Percentiles rank a stretch among this genome's conserved stretches.
phyloP scores from a whole-genome alignment of 2,888 invertebrate genomes.

The Agrenia bidenticulata region DNA sequence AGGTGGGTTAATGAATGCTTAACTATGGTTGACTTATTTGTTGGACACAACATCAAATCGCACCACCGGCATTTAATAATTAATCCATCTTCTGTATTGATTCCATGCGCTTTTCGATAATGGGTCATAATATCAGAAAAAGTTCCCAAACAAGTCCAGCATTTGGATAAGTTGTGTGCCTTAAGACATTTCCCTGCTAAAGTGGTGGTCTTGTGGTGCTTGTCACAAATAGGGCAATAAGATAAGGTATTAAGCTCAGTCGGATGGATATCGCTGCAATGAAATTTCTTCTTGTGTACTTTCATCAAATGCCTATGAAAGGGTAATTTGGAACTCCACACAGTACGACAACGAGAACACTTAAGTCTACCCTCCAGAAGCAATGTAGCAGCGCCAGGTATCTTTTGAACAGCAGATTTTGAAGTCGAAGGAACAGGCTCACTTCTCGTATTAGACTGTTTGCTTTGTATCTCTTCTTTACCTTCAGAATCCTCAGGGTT shows the following conservation, averaged over 20 bases:
- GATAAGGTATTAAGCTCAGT: constrained; percentile 22
- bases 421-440: too few relatives aligned
- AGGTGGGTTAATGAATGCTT: too few relatives aligned
- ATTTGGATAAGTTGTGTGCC: constrained; percentile 26
- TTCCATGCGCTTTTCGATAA: constrained; percentile 5
- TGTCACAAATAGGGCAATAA: constrained; percentile 31
- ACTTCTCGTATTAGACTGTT: too few relatives aligned
- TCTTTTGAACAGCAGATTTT: neutral
- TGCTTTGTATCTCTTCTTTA: too few relatives aligned
- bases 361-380: neutral
- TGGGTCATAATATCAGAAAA: constrained; percentile 22
- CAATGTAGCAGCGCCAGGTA: constrained; percentile 2
- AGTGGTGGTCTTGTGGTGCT: constrained; percentile 15
- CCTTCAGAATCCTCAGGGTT: too few relatives aligned
- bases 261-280: neutral
- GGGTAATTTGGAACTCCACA: neutral
- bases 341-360: neutral
- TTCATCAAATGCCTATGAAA: neutral
- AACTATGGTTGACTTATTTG: too few relatives aligned
- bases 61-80: constrained; percentile 30
- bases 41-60: neutral
- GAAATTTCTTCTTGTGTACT: neutral
- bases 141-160: constrained; percentile 33
- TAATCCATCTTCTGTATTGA: constrained; percentile 9
- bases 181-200: constrained; percentile 21